phyloP scores from a whole-genome alignment of 2,888 invertebrate genomes.

The Pantelozetes paolii region DNA sequence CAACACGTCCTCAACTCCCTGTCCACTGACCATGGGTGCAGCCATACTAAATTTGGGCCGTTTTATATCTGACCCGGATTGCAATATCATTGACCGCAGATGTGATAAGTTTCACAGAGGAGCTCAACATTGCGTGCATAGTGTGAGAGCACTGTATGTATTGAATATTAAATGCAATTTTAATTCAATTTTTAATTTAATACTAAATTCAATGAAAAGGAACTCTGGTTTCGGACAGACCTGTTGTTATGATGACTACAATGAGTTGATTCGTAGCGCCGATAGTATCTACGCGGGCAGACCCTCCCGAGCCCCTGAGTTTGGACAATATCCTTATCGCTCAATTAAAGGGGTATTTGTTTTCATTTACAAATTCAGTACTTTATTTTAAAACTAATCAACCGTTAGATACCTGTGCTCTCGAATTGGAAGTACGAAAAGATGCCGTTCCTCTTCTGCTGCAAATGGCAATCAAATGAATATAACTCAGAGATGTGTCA shows the following conservation, averaged over 20 bases:
- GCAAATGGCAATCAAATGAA: constrained; percentile 73
- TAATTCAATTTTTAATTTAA: neutral
- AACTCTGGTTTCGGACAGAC: constrained; percentile 89
- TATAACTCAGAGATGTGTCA: constrained; percentile 90
- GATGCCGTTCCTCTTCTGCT: constrained; percentile 89
- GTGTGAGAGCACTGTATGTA: constrained; percentile 75
- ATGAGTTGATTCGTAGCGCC: constrained; percentile 84
- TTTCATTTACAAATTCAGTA: too few relatives aligned
- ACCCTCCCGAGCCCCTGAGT: constrained; percentile 52
- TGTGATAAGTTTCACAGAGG: constrained; percentile 80
- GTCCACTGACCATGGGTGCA: constrained; percentile 84
- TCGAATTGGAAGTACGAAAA: constrained; percentile 96
- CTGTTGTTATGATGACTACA: constrained; percentile 92
- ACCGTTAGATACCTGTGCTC: constrained; percentile 68
- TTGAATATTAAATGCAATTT: constrained; percentile 56
- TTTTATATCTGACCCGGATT: constrained; percentile 80
- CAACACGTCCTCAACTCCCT: constrained; percentile 63
- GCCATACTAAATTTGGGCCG: constrained; percentile 86
- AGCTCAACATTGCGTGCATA: constrained; percentile 85
- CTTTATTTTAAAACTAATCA: neutral
- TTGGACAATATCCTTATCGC: constrained; percentile 48
- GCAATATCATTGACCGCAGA: constrained; percentile 68
- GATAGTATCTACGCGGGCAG: constrained; percentile 91
- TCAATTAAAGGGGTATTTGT: too few relatives aligned
- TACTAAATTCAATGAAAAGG: constrained; percentile 55